Evolutionary conservation across 2,113 vertebrate species (phyloP).

Genomic region (Odobenus rosmarus): DNA sequence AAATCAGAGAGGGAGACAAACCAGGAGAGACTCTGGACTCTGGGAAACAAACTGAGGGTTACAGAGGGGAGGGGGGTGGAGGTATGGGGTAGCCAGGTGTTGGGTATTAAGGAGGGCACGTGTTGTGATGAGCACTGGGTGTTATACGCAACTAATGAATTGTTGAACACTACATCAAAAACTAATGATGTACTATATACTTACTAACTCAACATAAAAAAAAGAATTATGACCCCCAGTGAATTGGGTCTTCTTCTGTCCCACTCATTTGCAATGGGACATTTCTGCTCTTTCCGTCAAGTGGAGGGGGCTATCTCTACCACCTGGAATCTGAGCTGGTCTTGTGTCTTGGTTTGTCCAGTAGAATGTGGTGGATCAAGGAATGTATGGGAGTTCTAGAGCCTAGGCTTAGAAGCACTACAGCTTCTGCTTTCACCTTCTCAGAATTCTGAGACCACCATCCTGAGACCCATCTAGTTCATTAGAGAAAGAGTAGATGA

Average conservation of each 20-base stretch:
- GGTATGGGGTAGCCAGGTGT: too few species aligned
- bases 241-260: neutral
- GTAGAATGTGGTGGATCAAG: neutral
- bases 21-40: too few species aligned
- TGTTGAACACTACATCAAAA: too few species aligned
- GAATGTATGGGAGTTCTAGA: neutral
- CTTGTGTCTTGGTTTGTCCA: neutral
- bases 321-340: neutral
- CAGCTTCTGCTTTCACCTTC: neutral
- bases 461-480: neutral
- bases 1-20: too few species aligned
- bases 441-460: too few species aligned
- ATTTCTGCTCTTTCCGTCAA: neutral
- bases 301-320: neutral
- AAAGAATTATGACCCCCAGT: neutral
- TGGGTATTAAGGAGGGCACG: too few species aligned
- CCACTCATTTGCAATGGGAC: neutral
- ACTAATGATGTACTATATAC: too few species aligned
- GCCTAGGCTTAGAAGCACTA: neutral
- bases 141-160: too few species aligned
- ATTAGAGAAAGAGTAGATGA: neutral
- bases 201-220: too few species aligned
- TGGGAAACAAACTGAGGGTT: too few species aligned
- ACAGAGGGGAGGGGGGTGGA: too few species aligned
- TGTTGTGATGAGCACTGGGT: too few species aligned